Evolutionary conservation across 2,888 invertebrate species (phyloP).

Genomic region (Aporophyla nigra): DNA sequence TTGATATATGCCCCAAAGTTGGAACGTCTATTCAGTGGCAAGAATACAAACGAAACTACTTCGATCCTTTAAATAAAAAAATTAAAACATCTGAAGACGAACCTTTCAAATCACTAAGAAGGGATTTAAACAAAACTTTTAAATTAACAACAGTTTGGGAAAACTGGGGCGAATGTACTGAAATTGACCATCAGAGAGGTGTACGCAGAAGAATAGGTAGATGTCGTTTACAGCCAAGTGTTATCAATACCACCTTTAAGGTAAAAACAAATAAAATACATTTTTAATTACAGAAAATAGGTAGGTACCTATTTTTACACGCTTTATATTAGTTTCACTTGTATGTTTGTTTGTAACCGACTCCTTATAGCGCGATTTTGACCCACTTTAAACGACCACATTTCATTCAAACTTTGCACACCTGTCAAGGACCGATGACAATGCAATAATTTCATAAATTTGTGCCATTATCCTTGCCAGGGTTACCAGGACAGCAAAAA

Average conservation of each 20-base stretch:
- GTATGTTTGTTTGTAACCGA: too few relatives aligned
- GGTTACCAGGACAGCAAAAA: too few relatives aligned
- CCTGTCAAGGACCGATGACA: too few relatives aligned
- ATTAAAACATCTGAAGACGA: constrained; percentile 82
- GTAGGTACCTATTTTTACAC: background rate
- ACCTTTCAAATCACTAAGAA: constrained; percentile 82
- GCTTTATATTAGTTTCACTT: too few relatives aligned
- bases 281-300: background rate
- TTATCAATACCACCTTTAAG: constrained; percentile 12
- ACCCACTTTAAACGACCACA: too few relatives aligned
- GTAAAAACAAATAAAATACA: constrained; percentile 21
- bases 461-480: too few relatives aligned
- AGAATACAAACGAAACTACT: constrained; percentile 84
- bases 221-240: constrained; percentile 85
- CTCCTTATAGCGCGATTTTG: too few relatives aligned
- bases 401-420: too few relatives aligned
- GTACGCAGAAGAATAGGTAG: constrained; percentile 84
- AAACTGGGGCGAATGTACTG: constrained; percentile 89
- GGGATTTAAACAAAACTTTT: constrained; percentile 80
- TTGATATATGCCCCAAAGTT: constrained; percentile 35
- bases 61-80: constrained; percentile 84
- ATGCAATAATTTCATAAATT: too few relatives aligned
- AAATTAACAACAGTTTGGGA: constrained; percentile 89
- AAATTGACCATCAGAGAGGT: constrained; percentile 80
- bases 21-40: constrained; percentile 80